A percentile compares a stretch with the other conserved stretches of the same genome.
Evolutionary conservation across 2,797 vertebrate genomes (phyloP).

Genomic region (Glossophaga mutica): DNA sequence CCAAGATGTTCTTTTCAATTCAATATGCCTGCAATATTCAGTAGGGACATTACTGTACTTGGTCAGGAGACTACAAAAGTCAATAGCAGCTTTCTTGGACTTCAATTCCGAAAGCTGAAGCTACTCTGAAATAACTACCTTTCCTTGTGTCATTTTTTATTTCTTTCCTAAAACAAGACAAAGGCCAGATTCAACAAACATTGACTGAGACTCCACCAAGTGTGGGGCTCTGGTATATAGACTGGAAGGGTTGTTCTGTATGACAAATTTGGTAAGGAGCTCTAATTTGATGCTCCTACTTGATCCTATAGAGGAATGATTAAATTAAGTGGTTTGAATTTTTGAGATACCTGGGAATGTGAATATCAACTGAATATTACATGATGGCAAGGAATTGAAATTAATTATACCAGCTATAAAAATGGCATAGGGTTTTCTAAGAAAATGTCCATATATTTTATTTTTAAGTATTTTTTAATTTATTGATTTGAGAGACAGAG

Average conservation of each 20-base stretch:
- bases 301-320: neutral
- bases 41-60: neutral
- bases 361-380: neutral
- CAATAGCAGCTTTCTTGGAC: slow-evolving; percentile 40
- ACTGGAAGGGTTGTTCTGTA: neutral
- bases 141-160: slow-evolving; percentile 62
- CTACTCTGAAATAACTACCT: slow-evolving; percentile 41
- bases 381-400: neutral
- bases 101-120: neutral
- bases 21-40: slow-evolving; percentile 26
- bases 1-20: slow-evolving; percentile 48
- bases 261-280: neutral
- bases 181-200: slow-evolving; percentile 43
- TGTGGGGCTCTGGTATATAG: neutral
- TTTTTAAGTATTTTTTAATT: too few species aligned
- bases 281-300: neutral
- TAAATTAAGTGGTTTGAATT: neutral
- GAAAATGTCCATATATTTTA: neutral
- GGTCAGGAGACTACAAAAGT: slow-evolving; percentile 46
- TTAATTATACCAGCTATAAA: neutral
- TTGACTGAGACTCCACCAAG: neutral
- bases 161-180: slow-evolving; percentile 45
- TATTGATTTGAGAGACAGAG: too few species aligned
- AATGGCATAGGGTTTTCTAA: neutral
- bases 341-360: neutral